Base-by-base conservation (phyloP, 2,113 vertebrate species). In the human (Homo sapiens) region DNA sequence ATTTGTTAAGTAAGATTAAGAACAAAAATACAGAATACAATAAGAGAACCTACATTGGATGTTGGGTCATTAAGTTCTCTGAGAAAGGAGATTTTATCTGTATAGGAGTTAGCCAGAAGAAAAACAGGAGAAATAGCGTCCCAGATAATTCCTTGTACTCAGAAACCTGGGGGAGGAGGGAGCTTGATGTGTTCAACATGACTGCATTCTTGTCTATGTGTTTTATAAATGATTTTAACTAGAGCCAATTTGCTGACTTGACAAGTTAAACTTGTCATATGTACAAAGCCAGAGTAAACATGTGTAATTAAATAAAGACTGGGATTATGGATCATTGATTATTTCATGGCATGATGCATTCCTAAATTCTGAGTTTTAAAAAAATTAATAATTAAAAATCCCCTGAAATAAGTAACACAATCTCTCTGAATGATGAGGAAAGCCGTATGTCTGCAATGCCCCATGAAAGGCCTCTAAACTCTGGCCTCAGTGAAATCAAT, bases 51-150 rank as follows among this genome's bases (percentile, higher is more conserved):
- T 25, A 43, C 40, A 43, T 23, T 66, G 72, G 10, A 20, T 20
- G 48, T 0, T 0, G 45, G n/a, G 22, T 68, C n/a, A 8, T 20
- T 13, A 35, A 43, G 27, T 27, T 55, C 70, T 43, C 45, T 20
- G 30, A n/a, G 25, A 43, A 32, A 4, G 20, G 43, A 55, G n/a
- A 38, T 43, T 68, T 66, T 43, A 27, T 20, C 57, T 55, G n/a
- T 35, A 2, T 2, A 12, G 57, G 22, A 12, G 14, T 43, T 45
- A 13, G 5, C 14, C 17, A 50, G 45, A 35, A 14, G 27, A 43
- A 25, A 55, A 43, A 12, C 16, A 20, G 20, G 18, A 35, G 43
- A 17, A 11, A 43, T 7, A 1, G n/a, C 0, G 0, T 40, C 12
- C 0, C 18, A 6, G 68, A 27, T 35, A 32, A 48, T 64, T 76